phyloP scores from a whole-genome alignment of 2,113 vertebrate genomes.

The Dicerorhinus sumatrensis region DNA sequence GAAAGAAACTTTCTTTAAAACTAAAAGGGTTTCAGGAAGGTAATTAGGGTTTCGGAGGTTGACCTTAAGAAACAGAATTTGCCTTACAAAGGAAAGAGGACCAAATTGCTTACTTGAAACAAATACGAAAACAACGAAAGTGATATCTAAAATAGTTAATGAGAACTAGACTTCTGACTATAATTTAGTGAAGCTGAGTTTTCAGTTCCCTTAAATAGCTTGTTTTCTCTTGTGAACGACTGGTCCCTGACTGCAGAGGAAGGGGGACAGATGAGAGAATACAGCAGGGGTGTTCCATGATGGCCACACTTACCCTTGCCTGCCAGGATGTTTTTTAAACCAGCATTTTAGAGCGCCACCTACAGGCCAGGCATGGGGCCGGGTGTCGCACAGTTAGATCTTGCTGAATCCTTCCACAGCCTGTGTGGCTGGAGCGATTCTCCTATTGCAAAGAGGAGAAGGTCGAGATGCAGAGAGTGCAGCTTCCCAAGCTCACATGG shows the following conservation, averaged over 20 bases:
- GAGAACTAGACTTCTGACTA: background rate
- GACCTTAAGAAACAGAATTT: background rate
- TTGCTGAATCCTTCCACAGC: background rate
- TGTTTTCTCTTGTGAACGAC: background rate
- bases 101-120: background rate
- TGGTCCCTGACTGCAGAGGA: background rate
- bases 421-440: no score
- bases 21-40: background rate
- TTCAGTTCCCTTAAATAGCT: background rate
- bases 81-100: slow-evolving; percentile 67
- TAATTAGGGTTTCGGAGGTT: background rate
- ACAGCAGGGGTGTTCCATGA: background rate
- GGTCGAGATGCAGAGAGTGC: background rate
- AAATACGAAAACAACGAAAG: background rate
- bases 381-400: rapidly evolving
- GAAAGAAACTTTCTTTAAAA: slow-evolving; percentile 39
- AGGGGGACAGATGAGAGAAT: background rate
- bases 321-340: no score
- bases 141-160: background rate
- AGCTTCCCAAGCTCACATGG: rapidly evolving
- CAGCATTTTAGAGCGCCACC: background rate
- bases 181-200: background rate
- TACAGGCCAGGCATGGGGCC: background rate
- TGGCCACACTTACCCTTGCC: rapidly evolving
- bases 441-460: background rate